These are phyloP conservation scores for Patella ulyssiponensis DNA, from an alignment of 2,888 invertebrate species.

Conservation along the genomic window DNA sequence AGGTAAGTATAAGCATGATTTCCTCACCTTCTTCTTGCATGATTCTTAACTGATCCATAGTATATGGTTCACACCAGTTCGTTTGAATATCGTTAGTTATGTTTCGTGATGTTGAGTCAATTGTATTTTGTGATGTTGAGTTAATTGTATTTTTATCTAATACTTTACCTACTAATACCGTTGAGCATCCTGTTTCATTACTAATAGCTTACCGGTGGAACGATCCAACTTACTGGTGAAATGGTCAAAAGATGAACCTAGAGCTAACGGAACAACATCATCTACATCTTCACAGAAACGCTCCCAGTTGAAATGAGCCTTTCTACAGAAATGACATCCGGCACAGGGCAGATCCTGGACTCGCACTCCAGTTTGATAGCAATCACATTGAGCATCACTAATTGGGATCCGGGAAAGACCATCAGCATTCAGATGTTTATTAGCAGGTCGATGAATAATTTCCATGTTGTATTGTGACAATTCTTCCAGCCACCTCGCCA, in stretches of 20 bases:
- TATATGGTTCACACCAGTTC: no score
- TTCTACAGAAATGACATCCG: slow-evolving; percentile 14
- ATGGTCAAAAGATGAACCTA: no score
- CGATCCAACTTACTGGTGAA: no score
- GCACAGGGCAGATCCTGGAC: slow-evolving; percentile 13
- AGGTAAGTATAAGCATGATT: background rate
- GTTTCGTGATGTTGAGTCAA: no score
- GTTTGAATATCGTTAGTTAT: no score
- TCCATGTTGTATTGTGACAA: slow-evolving; percentile 38
- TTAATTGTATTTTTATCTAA: no score
- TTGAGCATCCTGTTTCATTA: no score
- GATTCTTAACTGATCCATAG: no score
- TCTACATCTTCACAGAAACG: slow-evolving; percentile 3
- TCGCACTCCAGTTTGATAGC: background rate
- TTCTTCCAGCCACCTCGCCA: slow-evolving; percentile 43
- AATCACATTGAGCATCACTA: background rate
- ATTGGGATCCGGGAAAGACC: slow-evolving; percentile 26
- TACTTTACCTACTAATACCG: no score
- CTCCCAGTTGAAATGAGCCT: slow-evolving; percentile 4
- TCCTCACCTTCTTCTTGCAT: no score
- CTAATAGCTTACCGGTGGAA: no score
- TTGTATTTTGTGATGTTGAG: no score
- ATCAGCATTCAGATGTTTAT: slow-evolving; percentile 32
- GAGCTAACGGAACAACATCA: background rate
- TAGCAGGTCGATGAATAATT: slow-evolving; percentile 26